Evolutionary conservation across 1,140 invertebrate genomes (phyloP).

Genomic region (Drosophila mayri): DNA sequence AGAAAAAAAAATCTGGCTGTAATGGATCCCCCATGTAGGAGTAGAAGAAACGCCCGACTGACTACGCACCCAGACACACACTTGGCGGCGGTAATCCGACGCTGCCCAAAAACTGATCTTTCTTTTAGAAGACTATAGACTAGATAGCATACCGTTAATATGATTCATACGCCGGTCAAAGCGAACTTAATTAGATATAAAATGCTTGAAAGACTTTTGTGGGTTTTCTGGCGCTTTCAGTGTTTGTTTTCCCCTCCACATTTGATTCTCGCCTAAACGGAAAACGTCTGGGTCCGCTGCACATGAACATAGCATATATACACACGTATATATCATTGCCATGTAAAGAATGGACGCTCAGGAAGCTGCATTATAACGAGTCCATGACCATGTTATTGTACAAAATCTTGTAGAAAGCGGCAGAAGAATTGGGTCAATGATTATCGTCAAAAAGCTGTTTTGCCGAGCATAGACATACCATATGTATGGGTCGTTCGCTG

Average conservation of each 20-base stretch:
- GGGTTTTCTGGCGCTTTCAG: constrained; percentile 4
- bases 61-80: constrained; percentile 20
- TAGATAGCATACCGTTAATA: constrained; percentile 29
- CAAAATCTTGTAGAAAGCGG: constrained; percentile 61
- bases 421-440: constrained; percentile 64
- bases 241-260: constrained; percentile 23
- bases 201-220: constrained; percentile 47
- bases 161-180: constrained; percentile 42
- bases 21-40: constrained; percentile 12
- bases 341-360: constrained; percentile 48
- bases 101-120: constrained; percentile 34
- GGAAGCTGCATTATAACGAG: constrained; percentile 58
- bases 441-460: constrained; percentile 61
- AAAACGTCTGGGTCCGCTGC: constrained; percentile 34
- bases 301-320: constrained; percentile 27
- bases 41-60: constrained; percentile 29
- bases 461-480: constrained; percentile 46
- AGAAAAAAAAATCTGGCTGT: constrained; percentile 18
- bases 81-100: constrained; percentile 33
- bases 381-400: constrained; percentile 63
- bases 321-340: constrained; percentile 31
- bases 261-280: constrained; percentile 5
- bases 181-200: constrained; percentile 42
- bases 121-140: not conserved
- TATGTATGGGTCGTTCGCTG: constrained; percentile 30